These are phyloP conservation scores for Pelodiscus sinensis DNA, from an alignment of 2,113 vertebrate species.

Conservation along the genomic window DNA sequence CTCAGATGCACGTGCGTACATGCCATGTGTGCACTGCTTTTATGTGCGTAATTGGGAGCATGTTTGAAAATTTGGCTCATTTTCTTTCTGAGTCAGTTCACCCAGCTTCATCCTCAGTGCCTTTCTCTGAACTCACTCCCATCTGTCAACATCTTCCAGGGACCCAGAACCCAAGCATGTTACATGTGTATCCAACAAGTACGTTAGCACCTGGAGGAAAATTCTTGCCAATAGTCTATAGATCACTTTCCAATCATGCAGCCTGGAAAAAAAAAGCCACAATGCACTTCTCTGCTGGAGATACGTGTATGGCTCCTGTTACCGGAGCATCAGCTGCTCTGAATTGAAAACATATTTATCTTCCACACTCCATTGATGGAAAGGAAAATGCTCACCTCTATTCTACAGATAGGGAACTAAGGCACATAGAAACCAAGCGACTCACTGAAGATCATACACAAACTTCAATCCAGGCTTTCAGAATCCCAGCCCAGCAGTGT, in stretches of 20 bases:
- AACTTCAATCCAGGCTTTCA: neutral
- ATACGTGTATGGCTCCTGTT: neutral
- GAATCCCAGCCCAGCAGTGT: accelerated
- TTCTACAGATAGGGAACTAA: neutral
- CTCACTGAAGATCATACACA: neutral
- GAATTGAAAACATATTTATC: neutral
- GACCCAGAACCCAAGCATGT: neutral
- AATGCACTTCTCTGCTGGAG: neutral
- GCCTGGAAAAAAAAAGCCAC: neutral
- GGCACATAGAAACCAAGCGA: neutral
- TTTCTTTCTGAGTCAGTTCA: neutral
- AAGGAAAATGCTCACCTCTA: neutral
- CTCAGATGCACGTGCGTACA: too few species aligned
- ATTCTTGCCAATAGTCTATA: neutral
- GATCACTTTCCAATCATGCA: neutral
- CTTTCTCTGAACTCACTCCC: neutral
- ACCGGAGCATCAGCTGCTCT: neutral
- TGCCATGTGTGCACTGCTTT: neutral
- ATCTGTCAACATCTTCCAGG: neutral
- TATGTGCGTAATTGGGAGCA: neutral
- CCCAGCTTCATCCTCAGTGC: neutral
- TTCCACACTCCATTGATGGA: neutral
- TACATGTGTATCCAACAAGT: neutral
- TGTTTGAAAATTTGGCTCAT: neutral
- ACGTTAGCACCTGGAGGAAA: neutral